Base-by-base conservation (phyloP, 2,113 vertebrate genomes). In the Rhinoptilus africanus region DNA sequence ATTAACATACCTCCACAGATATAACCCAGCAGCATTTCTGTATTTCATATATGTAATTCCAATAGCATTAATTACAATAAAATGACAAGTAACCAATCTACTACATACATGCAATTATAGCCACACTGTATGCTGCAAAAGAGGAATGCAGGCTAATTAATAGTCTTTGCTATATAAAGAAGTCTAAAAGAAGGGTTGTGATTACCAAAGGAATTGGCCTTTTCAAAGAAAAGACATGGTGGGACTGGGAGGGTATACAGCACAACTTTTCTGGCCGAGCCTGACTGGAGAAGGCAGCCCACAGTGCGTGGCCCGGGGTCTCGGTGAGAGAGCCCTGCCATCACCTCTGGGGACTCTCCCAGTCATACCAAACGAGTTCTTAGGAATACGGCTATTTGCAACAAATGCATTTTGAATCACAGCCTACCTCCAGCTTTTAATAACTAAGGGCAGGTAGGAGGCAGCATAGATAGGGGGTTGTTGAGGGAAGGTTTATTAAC, bases 391-490 rank as follows among this genome's bases (percentile, higher is more conserved):
- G 18, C n/a, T 50, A 54, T 59, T 41, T 79, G 5, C 53, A 56
- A 56, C 9, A 76, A 47, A 56, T 4, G 2, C 18, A 8, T 56
- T 80, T 63, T 39, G 48, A 89, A 76, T 4, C 39, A 37, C 50
- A 28, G 54, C 21, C 62, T 59, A 27, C 12, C 11, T 50, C 47
- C 32, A 51, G 22, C 53, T 80, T 53, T 32, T 41, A 54, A 1
- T 9, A 50, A 27, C 34, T 12, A 24, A 73, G 59, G 27, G 50
- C 4, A 14, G 28, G 26, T 3, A 60, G 34, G 13, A 63, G 24
- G 71, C 66, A 75, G 57, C 27, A 0, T 4, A 5, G 18, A 10
- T 13, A 57, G 1, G 6, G 15, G 8, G 2, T 0, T 4, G 39
- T 47, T 23, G 22, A 32, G 18, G 22, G 2, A 50, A 51, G 43